These are phyloP conservation scores for Mesaphorura yosii DNA, from an alignment of 1,140 invertebrate genomes.

Conservation along the genomic window DNA sequence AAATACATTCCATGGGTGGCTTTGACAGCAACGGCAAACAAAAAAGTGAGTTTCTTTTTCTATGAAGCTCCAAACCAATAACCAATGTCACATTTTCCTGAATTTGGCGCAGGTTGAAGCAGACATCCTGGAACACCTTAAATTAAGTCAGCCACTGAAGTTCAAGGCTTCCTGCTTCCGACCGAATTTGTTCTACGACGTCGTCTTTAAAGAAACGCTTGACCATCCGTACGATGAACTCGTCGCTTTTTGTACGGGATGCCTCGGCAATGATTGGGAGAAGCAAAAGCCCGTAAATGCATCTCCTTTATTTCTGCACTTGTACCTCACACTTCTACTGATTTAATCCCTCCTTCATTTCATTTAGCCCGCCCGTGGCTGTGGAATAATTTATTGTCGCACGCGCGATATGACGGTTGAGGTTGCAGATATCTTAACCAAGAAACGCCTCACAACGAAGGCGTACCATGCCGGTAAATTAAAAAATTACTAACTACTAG, in stretches of 20 bases:
- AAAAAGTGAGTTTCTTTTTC: slow-evolving; percentile 34
- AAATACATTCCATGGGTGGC: slow-evolving; percentile 68
- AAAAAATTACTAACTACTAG: too few relatives aligned
- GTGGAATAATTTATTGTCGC: slow-evolving; percentile 60
- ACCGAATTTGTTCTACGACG: slow-evolving; percentile 57
- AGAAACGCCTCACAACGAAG: slow-evolving; percentile 43
- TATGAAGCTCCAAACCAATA: too few relatives aligned
- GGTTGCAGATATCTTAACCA: slow-evolving; percentile 44
- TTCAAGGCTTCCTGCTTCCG: slow-evolving; percentile 55
- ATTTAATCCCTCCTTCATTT: too few relatives aligned
- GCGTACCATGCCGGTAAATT: slow-evolving; percentile 52
- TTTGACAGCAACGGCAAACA: slow-evolving; percentile 80
- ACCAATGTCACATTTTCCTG: neutral
- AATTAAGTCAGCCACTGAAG: slow-evolving; percentile 43
- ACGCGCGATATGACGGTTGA: slow-evolving; percentile 52
- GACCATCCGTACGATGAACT: slow-evolving; percentile 65
- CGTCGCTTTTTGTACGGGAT: slow-evolving; percentile 48
- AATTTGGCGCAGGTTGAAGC: slow-evolving; percentile 44
- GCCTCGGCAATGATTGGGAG: slow-evolving; percentile 36
- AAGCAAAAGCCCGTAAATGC: slow-evolving; percentile 31
- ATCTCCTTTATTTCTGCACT: neutral
- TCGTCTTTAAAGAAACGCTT: slow-evolving; percentile 65
- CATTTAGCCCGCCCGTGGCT: too few relatives aligned
- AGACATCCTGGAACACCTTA: slow-evolving; percentile 47
- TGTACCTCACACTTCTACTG: neutral